Conservation (phyloP, 1,140 invertebrate genomes). For the Papilio xuthus region DNA sequence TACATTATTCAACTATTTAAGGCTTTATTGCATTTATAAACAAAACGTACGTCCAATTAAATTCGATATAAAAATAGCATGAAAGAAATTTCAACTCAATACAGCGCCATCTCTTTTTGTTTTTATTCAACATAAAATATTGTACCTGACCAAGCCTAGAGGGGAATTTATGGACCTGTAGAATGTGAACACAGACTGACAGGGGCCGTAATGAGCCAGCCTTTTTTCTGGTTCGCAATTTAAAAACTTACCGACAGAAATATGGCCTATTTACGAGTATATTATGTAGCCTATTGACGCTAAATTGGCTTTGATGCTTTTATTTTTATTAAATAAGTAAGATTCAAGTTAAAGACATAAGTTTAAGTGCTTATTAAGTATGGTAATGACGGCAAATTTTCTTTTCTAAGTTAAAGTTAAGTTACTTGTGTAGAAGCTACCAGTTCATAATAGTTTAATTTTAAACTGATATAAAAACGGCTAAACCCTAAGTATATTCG, state of each 20-base stretch:
- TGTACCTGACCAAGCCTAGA: slow-evolving; percentile 9
- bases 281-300: slow-evolving; percentile 5
- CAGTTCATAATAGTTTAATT: background rate
- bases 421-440: background rate
- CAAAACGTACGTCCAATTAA: slow-evolving; percentile 8
- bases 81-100: slow-evolving; percentile 9
- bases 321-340: slow-evolving; percentile 7
- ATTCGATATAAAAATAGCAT: slow-evolving; percentile 24
- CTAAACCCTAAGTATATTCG: too few relatives aligned
- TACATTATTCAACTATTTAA: background rate
- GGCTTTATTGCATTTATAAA: background rate
- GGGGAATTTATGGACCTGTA: slow-evolving; percentile 33
- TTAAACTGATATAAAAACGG: too few relatives aligned
- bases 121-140: slow-evolving; percentile 25
- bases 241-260: slow-evolving; percentile 27
- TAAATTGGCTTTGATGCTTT: background rate
- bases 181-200: slow-evolving; percentile 32
- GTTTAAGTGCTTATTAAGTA: background rate
- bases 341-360: background rate
- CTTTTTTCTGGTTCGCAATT: slow-evolving; percentile 30
- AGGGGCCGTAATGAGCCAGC: slow-evolving; percentile 15
- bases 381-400: background rate
- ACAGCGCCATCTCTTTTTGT: slow-evolving; percentile 12
- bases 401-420: background rate
- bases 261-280: slow-evolving; percentile 17